A percentile compares a stretch with the other conserved stretches of the same genome.
Evolutionary conservation across 2,797 vertebrate species (phyloP).

Genomic region (Sphaeramia orbicularis): DNA sequence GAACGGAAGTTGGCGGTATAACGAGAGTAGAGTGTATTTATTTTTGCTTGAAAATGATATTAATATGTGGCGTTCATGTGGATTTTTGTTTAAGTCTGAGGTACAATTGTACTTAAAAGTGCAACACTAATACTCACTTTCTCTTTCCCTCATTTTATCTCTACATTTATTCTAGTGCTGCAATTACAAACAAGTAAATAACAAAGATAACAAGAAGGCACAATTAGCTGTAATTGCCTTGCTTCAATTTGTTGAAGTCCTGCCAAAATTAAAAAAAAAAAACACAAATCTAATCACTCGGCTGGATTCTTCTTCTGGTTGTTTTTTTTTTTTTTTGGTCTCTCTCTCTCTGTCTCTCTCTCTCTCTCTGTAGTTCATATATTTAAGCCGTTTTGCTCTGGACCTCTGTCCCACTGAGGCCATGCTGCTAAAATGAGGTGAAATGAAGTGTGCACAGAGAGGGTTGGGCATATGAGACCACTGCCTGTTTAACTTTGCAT

Average conservation of each 20-base stretch:
- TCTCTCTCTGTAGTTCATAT: conserved; percentile 31
- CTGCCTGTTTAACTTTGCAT: conserved; percentile 69
- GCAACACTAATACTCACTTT: neutral
- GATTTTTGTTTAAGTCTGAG: neutral
- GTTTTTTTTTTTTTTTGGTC: conserved; percentile 2
- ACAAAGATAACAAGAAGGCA: conserved; percentile 3
- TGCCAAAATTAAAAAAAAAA: conserved; percentile 25
- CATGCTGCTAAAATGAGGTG: conserved; percentile 59
- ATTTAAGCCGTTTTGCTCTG: conserved; percentile 59
- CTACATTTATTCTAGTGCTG: neutral
- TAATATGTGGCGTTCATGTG: neutral
- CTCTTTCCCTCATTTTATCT: neutral
- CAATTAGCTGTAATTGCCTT: conserved; percentile 15
- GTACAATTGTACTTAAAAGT: conserved; percentile 16
- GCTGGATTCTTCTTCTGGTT: conserved; percentile 14
- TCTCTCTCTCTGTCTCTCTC: neutral
- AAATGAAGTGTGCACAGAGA: conserved; percentile 63
- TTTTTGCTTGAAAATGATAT: neutral
- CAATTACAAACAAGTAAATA: too few species aligned
- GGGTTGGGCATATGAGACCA: conserved; percentile 50
- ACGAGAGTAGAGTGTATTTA: too few species aligned
- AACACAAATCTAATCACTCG: conserved; percentile 47
- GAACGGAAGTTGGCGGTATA: too few species aligned
- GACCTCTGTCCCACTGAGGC: conserved; percentile 36
- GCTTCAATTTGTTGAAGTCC: conserved; percentile 28